Evolutionary conservation across 2,113 vertebrate genomes (phyloP), one percentile per base, ranked within the genome.

Genomic region (Brachionichthys hirsutus): DNA sequence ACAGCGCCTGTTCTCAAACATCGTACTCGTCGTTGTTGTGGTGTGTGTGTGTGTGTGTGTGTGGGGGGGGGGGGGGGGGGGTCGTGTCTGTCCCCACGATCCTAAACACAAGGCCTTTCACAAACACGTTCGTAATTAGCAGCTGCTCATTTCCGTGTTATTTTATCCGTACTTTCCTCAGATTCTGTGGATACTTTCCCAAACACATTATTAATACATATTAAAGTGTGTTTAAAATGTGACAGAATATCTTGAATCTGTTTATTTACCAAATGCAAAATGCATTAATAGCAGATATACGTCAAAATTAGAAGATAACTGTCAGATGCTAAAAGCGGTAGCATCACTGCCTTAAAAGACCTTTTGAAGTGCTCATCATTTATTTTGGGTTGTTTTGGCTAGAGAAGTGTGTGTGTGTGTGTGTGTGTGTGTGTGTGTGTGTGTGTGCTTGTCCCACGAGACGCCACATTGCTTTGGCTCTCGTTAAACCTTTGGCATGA

Each of bases 1-100:
- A 81, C 67, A 41, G 68, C 84, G 75, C 65, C 80, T 79, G 67
- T 82, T 82, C 76, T 79, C 73, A 74, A 58, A 80, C 64, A 87
- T 70, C 81, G 58, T 56, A 62, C 50, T 81, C 73, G n/a, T n/a
- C n/a, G n/a, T 77, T 61, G 48, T 53, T 64, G n/a, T 54, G 20
- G 53, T 54, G 36, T 19, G 8, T 58, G 52, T 40, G 35, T 42
- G 12, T 38, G 36, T 38, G 36, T 38, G 8, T 43, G 19, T 20
- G 41, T 58, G 16, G 52, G 14, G n/a, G 6, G 43, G 22, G 45
- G 45, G 54, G 41, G 48, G 50, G 77, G 52, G 56, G 52, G 18
- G 58, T 80, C 63, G 22, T 70, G 81, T 78, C 42, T 73, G 62
- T 76, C 67, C 52, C 51, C 11, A 0, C 51, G 56, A 70, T 78